Base-by-base conservation (phyloP, 2,888 invertebrate species). In the Drosophila stalkeri region DNA sequence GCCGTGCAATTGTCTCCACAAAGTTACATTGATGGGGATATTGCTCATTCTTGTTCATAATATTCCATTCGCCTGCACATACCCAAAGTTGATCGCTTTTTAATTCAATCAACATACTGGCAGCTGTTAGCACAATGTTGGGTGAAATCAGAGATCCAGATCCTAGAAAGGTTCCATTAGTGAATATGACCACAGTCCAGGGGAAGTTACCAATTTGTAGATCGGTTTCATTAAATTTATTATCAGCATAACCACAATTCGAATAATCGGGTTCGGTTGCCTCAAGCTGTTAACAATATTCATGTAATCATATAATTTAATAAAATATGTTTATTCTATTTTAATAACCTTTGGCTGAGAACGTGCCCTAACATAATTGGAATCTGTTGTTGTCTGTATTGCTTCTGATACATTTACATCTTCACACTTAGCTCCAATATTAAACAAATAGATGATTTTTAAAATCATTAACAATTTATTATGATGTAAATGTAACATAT, bases 61-160 rank as follows among this genome's bases (percentile, higher is more conserved):
- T 5, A 57, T 76, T 37, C 78, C 81, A 79, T 12, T 70, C 73
- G 8, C 81, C 77, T 2, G 79, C 79, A 9, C 33, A 4, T 6
- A 77, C 18, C 3, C 0, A 1, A 3, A 51, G 51, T 3, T 6
- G 7, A 2, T 51, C 18, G 12, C 1, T 18, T 18, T 12, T 1
- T 2, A 3, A 1, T 0, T n/a, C 0, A 14, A n/a, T 2, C 5
- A 76, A 31, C 1, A 70, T 11, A 7, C 37, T 43, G 4, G 60
- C 62, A 0, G 46, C 1, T 2, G 81, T 80, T 2, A 80, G 16
- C 14, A 75, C 80, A 55, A 64, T 44, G 7, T 67, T 39, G 2
- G 64, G 39, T 0, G 75, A 59, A 4, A 80, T 69, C n/a, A 80
- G 16, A 0, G 78, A 43, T 12, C 81, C 80, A 5, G 39, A 12